Evolutionary conservation across 1,140 invertebrate genomes (phyloP), one percentile per base, ranked within the genome.

Genomic region (Drosophila kanapiae): DNA sequence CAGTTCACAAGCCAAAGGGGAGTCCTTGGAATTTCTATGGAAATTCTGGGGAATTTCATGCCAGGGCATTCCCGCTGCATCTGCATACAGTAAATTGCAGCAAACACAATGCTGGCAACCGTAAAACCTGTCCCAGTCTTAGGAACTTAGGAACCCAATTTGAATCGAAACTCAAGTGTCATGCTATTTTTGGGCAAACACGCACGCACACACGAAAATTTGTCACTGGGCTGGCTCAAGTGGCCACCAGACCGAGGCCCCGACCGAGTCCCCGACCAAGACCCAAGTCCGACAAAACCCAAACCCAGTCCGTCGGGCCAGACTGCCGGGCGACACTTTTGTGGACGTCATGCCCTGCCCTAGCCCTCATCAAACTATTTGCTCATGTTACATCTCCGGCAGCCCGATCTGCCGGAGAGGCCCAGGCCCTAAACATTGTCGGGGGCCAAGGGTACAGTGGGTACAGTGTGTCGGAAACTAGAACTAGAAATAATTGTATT

Each of bases 21-120:
- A 60, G 88, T 90, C 85, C 64, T 48, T 85, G 64, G 85, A 90
- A 90, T 80, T 90, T 91, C 86, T 67, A 58, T 82, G 75, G 86
- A 91, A 90, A 82, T 90, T 82, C 35, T 56, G 35, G 35, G 18
- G 18, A 56, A 38, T 38, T 38, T 40, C 18, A 37, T 13, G 42
- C 29, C 54, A 33, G 61, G 77, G 60, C 76, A 60, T 86, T 78
- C 82, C 82, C 54, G 23, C 43, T 37, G 40, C 65, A 29, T 84
- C 78, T 88, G 85, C 85, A 85, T 71, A 63, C 80, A 82, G 75
- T 90, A 90, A 90, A 90, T 90, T 88, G 88, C 70, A 70, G 33
- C 31, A 37, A 68, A 78, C 75, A 75, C 57, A 81, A 58, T 75
- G 80, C 68, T 63, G 80, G 11, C 6, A 85, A 88, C 84, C 85